Base-by-base conservation (phyloP, 2,797 vertebrate species). In the Tachyglossus aculeatus region DNA sequence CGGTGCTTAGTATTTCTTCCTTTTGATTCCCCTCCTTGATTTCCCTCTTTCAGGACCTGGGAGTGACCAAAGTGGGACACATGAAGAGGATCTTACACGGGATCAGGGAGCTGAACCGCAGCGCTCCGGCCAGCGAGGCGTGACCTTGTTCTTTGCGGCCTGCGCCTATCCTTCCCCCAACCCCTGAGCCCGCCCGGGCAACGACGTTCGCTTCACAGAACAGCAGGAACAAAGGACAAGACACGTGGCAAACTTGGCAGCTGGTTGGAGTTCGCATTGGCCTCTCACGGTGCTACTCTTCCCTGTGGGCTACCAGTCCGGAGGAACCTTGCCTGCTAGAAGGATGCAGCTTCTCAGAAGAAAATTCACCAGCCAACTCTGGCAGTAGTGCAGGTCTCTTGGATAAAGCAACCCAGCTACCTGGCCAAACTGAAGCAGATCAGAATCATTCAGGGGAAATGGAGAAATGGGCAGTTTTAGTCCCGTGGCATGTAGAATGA, bases 81-180 rank as follows among this genome's bases (percentile, higher is more conserved):
- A 95, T 99, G 95, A 99, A 99, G 94, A 89, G 98, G 75, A 99
- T 99, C 83, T 93, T 99, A 38, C 96, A 98, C 18, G 97, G 96
- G 43, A 97, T 99, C 93, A 89, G 94, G 86, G 97, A 98, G 70
- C 91, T 99, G 89, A 96, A 92, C 88, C 93, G 95, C 79, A 94
- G 82, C 92, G 90, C 92, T 86, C 92, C 94, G 68, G 93, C 90
- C 92, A 93, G 93, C 88, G 97, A 96, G 88, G 96, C 92, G 84
- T 98, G 95, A 83, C 82, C 33, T 78, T 88, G 32, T 80, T 91
- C 71, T 88, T 90, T 63, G 75, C 79, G 44, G 85, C 87, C 58
- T 93, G 90, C 56, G 48, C 93, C 76, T 90, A 85, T 71, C 80
- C 85, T 41, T 71, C 85, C 41, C 53, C 78, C 61, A 83, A 69